Evolutionary conservation across 2,797 vertebrate species (phyloP).

Genomic region (Todus mexicanus): DNA sequence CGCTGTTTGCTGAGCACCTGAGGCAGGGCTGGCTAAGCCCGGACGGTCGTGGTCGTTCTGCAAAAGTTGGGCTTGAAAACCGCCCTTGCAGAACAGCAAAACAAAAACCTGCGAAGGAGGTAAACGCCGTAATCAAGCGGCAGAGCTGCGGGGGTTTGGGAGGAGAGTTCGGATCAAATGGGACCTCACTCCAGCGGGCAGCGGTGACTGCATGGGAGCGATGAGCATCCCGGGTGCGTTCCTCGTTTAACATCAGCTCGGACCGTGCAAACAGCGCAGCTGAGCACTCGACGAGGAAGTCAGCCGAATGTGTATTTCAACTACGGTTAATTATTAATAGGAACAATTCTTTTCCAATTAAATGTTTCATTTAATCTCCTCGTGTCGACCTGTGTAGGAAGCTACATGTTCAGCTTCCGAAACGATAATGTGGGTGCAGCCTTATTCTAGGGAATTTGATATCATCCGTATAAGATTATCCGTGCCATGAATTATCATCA

Average conservation of each 20-base stretch:
- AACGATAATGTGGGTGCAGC: not conserved
- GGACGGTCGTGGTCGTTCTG: not conserved
- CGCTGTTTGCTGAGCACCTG: not conserved
- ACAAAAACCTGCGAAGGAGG: not conserved
- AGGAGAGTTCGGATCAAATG: not conserved
- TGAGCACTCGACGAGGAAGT: not conserved
- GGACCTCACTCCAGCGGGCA: not conserved
- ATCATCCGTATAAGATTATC: not conserved
- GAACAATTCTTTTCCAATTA: not conserved
- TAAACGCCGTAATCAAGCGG: not conserved
- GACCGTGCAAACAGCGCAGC: not conserved
- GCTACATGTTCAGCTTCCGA: not conserved
- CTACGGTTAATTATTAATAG: not conserved
- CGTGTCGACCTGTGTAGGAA: not conserved
- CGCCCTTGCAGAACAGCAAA: not conserved
- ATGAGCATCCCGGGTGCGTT: not conserved
- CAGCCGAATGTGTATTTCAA: not conserved
- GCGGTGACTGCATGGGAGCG: not conserved
- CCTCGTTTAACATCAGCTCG: not conserved
- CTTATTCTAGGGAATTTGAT: not conserved
- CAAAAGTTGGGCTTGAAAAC: not conserved
- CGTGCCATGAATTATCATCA: not conserved
- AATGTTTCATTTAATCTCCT: not conserved
- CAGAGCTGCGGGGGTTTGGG: not conserved
- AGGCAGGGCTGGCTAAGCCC: not conserved